A percentile compares a stretch with the other conserved stretches of the same genome.
phyloP scores from a whole-genome alignment of 92 coral and sea anemone species.

The Scolanthus callimorphus region DNA sequence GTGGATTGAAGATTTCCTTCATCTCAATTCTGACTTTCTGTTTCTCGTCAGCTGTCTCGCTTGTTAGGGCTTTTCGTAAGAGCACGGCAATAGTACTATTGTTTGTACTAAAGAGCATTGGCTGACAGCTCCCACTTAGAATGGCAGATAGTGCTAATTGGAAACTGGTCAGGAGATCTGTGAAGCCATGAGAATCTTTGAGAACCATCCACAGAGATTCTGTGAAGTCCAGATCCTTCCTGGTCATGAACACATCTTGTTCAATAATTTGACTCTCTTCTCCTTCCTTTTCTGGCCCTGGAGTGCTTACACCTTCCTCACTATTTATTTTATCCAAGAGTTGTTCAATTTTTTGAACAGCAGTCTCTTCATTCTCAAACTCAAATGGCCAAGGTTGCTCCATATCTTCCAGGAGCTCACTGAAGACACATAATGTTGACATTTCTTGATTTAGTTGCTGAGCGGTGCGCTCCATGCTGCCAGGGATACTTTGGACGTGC shows the following conservation, averaged over 20 bases:
- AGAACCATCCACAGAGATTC: slow-evolving; percentile 87
- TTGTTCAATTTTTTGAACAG: slow-evolving; percentile 44
- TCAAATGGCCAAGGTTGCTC: slow-evolving; percentile 45
- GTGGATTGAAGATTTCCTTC: slow-evolving; percentile 28
- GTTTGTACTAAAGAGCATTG: slow-evolving; percentile 75
- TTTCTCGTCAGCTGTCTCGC: slow-evolving; percentile 64
- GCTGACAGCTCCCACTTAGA: slow-evolving; percentile 75
- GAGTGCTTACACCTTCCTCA: slow-evolving; percentile 47
- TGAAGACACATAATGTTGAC: slow-evolving; percentile 30
- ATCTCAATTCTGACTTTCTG: slow-evolving; percentile 44
- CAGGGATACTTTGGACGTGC: slow-evolving; percentile 77
- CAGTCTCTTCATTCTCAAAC: slow-evolving; percentile 27
- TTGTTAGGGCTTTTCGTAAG: slow-evolving; percentile 63
- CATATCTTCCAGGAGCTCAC: slow-evolving; percentile 27
- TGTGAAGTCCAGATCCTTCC: slow-evolving; percentile 92
- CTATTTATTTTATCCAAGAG: slow-evolving; percentile 66
- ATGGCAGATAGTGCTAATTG: slow-evolving; percentile 52
- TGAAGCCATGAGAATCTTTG: slow-evolving; percentile 68
- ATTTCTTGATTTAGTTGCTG: slow-evolving; percentile 59
- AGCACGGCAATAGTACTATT: slow-evolving; percentile 76
- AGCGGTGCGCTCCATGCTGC: slow-evolving; percentile 64
- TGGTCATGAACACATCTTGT: slow-evolving; percentile 45
- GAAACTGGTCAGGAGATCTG: slow-evolving; percentile 57
- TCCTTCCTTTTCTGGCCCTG: slow-evolving; percentile 29
- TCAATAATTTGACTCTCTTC: slow-evolving; percentile 41